Evolutionary conservation across 2,888 invertebrate species (phyloP).

Genomic region (Zhuqinia jingwanae): DNA sequence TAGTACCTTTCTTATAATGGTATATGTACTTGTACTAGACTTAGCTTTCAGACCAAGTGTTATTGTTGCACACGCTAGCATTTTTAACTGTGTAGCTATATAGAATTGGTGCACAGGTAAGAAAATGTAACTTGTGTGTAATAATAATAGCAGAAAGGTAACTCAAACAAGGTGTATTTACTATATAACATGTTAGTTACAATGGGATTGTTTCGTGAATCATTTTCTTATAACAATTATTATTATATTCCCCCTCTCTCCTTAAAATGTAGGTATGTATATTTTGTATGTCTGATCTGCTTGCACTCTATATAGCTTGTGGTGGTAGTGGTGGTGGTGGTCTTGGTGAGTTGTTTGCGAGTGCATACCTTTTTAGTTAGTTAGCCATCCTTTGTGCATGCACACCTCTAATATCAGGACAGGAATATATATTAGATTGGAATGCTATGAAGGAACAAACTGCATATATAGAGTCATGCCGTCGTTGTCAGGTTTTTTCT

Average conservation of each 20-base stretch:
- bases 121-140: neutral
- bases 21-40: conserved; percentile 4
- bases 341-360: neutral
- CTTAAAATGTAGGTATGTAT: no score
- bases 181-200: conserved; percentile 19
- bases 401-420: no score
- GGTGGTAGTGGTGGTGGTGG: neutral
- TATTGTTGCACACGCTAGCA: conserved; percentile 48
- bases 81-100: conserved; percentile 1
- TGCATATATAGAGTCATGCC: conserved; percentile 20
- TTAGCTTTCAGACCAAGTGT: conserved; percentile 30
- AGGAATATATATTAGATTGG: conserved; percentile 33
- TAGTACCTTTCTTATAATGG: neutral
- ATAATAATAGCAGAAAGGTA: conserved; percentile 22
- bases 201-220: conserved; percentile 52
- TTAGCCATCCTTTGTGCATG: conserved; percentile 33
- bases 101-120: conserved; percentile 22
- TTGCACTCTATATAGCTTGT: neutral
- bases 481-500: conserved; percentile 25
- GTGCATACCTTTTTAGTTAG: conserved; percentile 8
- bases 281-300: neutral
- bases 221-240: conserved; percentile 33
- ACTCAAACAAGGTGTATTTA: neutral
- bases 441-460: conserved; percentile 13
- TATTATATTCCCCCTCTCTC: neutral